Base-by-base conservation (phyloP, 2,888 invertebrate genomes). In the Apamea epomidion region DNA sequence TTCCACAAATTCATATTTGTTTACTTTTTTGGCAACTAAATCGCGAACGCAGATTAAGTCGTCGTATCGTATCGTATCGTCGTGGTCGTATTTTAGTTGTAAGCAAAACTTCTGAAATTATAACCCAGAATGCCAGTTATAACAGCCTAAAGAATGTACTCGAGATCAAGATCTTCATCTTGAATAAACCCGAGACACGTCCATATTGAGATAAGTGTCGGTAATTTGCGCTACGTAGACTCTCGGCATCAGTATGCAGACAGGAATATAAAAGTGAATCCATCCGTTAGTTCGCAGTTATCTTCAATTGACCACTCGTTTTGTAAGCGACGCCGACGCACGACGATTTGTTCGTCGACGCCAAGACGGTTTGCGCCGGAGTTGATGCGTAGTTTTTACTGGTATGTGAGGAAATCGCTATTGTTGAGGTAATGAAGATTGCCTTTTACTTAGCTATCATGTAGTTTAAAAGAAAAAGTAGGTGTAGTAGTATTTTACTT, bases 181-280 rank as follows among this genome's bases (percentile, higher is more conserved):
- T 18, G 16, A 54, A 72, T 51, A 45, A 45, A 64, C 37, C 32
- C 29, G 51, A 77, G 54, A 54, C 37, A 78, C 14, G 0, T 65
- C 21, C 10, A 48, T 3, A 67, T 76, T 48, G 51, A 76, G 72
- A 37, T 74, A 77, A 78, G 80, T 78, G 85, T 74, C 60, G 64
- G 80, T 86, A 74, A 86, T 86, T 74, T 76, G 64, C 29, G 74
- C 67, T 62, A 62, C 72, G 74, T 81, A 60, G 48, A 12, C 37
- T 16, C 10, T 37, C 8, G 25, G 68, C 42, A n/a, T 72, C 75
- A 79, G 69, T 42, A 60, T 76, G 69, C 80, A 81, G 80, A 85
- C 83, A 87, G 80, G 85, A 81, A 74, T 78, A 81, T 77, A 88
- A 67, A 83, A 87, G 81, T 87, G 87, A 86, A 86, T 83, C 74